These are phyloP conservation scores for Tortricodes alternella DNA, from an alignment of 2,888 invertebrate genomes.

Conservation along the genomic window DNA sequence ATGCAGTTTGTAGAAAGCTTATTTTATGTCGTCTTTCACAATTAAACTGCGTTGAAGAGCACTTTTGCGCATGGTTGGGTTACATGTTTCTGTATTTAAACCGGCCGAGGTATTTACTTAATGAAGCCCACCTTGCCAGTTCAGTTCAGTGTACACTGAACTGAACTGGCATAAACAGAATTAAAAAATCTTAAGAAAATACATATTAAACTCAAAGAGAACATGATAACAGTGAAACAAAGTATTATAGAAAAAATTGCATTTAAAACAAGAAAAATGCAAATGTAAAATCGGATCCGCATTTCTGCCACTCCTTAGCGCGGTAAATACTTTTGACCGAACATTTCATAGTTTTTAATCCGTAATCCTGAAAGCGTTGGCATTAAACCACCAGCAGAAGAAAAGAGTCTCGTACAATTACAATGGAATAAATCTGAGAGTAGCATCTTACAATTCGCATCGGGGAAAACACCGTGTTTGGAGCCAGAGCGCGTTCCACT, in stretches of 20 bases:
- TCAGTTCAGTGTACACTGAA: no score
- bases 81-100: no score
- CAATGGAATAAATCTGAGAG: constrained; percentile 49
- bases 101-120: no score
- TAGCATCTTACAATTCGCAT: constrained; percentile 47
- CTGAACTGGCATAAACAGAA: no score
- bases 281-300: neutral
- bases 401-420: constrained; percentile 41
- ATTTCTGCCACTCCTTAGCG: neutral
- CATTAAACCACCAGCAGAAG: constrained; percentile 25
- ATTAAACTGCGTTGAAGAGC: no score
- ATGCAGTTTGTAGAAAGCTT: no score
- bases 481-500: constrained; percentile 57
- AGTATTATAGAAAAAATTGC: neutral
- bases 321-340: neutral
- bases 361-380: constrained; percentile 11
- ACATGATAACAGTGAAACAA: neutral
- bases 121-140: no score
- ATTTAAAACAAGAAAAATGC: neutral
- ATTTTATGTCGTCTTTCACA: no score
- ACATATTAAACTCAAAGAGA: no score
- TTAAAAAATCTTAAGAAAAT: no score
- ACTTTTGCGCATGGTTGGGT: no score
- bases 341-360: constrained; percentile 18
- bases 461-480: constrained; percentile 49